These are phyloP conservation scores for Coluber constrictor DNA, from an alignment of 2,797 vertebrate genomes.

Conservation along the genomic window DNA sequence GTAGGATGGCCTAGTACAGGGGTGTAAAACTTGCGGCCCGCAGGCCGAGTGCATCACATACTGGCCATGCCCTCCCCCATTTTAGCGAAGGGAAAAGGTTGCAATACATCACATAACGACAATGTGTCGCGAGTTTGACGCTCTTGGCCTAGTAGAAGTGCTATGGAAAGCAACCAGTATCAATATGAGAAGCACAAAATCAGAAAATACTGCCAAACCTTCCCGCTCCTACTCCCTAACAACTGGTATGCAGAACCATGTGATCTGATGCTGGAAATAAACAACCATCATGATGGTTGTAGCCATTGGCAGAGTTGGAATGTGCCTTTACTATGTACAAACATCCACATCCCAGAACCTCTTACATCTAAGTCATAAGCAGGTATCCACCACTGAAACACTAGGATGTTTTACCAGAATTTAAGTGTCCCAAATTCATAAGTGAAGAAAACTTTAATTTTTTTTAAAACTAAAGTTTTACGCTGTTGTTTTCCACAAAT, in stretches of 20 bases:
- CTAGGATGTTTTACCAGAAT: background rate
- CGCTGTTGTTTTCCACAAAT: background rate
- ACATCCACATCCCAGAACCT: background rate
- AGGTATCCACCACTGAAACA: background rate
- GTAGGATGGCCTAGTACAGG: background rate
- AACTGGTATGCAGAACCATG: background rate
- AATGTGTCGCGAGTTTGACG: too few species aligned
- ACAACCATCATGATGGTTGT: background rate
- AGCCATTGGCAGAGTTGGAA: background rate
- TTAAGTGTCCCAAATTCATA: background rate
- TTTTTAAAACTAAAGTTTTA: background rate
- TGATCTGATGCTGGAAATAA: background rate
- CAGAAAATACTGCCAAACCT: background rate
- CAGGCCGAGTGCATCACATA: too few species aligned
- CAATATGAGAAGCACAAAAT: background rate
- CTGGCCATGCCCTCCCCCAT: too few species aligned
- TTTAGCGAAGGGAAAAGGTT: too few species aligned
- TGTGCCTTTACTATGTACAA: background rate
- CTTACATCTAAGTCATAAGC: background rate
- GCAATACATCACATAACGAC: too few species aligned
- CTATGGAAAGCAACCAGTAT: background rate
- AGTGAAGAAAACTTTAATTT: background rate
- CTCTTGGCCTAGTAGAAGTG: background rate
- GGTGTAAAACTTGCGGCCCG: too few species aligned
- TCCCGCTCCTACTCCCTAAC: background rate